Evolutionary conservation across 30 jellyfish, hydroid and myxozoan species (phyloP).

Genomic region (Chironex yamaguchii): DNA sequence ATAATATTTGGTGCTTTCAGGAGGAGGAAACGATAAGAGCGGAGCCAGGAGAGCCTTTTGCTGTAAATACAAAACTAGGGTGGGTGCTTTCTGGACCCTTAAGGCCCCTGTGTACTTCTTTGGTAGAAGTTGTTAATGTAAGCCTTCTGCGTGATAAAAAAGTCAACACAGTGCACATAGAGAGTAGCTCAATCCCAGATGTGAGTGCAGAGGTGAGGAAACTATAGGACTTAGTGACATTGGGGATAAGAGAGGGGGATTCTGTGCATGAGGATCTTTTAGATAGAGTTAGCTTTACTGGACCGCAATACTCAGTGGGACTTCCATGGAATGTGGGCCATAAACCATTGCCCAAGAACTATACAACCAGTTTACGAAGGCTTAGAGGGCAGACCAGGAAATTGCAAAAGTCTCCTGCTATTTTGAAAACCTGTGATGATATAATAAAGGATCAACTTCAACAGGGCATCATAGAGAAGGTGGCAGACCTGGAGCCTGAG

Average conservation of each 20-base stretch:
- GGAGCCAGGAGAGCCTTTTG: too few relatives aligned
- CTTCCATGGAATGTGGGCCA: constrained; percentile 21
- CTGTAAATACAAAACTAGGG: too few relatives aligned
- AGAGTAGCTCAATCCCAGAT: too few relatives aligned
- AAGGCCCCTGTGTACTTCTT: too few relatives aligned
- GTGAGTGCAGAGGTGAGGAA: too few relatives aligned
- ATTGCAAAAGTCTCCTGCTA: neutral
- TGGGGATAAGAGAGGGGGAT: constrained; percentile 6
- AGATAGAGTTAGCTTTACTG: constrained; percentile 6
- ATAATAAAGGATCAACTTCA: neutral
- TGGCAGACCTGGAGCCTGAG: neutral
- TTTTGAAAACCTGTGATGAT: neutral
- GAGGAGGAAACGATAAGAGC: too few relatives aligned
- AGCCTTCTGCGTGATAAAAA: too few relatives aligned
- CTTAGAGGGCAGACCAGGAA: neutral
- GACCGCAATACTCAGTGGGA: neutral
- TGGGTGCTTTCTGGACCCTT: too few relatives aligned
- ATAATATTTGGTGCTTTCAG: too few relatives aligned
- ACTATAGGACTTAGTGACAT: neutral
- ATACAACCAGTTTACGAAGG: neutral
- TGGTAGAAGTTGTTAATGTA: too few relatives aligned
- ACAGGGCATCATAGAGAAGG: constrained; percentile 18
- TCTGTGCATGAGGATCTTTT: neutral
- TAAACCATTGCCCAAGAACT: neutral
- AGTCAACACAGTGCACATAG: too few relatives aligned